These are phyloP conservation scores for Apogon hyalosoma DNA, from an alignment of 2,797 vertebrate genomes.

Conservation along the genomic window DNA sequence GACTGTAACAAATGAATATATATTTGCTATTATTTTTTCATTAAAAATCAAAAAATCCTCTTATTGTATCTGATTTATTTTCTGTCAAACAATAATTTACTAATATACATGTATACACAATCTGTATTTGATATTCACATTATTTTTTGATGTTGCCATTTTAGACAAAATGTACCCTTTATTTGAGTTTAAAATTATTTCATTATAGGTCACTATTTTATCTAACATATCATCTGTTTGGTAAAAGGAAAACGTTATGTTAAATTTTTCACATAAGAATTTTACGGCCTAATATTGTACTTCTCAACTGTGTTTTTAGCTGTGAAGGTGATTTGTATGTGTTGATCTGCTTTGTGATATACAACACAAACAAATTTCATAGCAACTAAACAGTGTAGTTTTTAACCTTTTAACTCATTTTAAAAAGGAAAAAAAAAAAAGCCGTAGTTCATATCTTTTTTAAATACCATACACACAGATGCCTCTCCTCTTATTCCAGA, in stretches of 20 bases:
- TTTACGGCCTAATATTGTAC: background rate
- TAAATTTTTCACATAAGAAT: conserved; percentile 2
- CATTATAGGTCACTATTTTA: too few relatives aligned
- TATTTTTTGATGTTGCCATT: too few relatives aligned
- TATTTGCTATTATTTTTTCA: conserved; percentile 6
- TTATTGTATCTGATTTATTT: background rate
- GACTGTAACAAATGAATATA: conserved; percentile 6
- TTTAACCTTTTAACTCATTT: conserved; percentile 2
- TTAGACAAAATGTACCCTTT: too few relatives aligned
- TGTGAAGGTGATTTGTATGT: background rate
- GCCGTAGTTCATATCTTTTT: background rate
- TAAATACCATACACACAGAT: conserved; percentile 29
- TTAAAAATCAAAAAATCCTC: too few relatives aligned
- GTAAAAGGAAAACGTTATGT: background rate
- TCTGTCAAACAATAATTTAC: too few relatives aligned
- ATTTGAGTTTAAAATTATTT: too few relatives aligned
- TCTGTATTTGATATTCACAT: too few relatives aligned
- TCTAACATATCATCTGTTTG: background rate
- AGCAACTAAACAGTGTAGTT: background rate
- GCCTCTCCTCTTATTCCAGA: conserved; percentile 29
- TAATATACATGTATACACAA: too few relatives aligned
- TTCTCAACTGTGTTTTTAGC: background rate
- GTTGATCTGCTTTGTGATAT: background rate
- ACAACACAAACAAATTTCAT: background rate
- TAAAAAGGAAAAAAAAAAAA: background rate